Evolutionary conservation across 2,797 vertebrate species (phyloP), one percentile per base, ranked within the genome.

Genomic region (Brachymystax lenok): DNA sequence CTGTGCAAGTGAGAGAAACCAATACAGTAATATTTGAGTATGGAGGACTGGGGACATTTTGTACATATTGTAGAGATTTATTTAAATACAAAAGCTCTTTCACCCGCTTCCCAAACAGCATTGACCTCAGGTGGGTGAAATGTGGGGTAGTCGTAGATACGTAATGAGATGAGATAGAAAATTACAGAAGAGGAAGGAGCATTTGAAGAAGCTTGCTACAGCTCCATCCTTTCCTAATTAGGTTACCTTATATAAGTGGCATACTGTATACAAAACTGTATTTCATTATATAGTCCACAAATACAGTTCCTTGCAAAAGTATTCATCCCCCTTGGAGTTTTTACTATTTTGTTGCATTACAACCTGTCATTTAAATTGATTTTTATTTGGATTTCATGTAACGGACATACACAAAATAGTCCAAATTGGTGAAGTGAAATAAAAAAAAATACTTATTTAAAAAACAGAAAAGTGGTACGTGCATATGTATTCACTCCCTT

Each of bases 1-100:
- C 92, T 91, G 92, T 93, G 92, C 93, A 91, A 90, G 91, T 89
- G 88, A 93, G 83, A 91, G 85, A 91, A 90, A 92, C 86, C 75
- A 88, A 90, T 87, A 91, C 77, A 79, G 82, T 83, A 84, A 92
- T 87, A 88, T 87, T 80, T 83, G 80, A 90, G 77, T 85, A 73
- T 51, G 77, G 80, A 84, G 88, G 87, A 88, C 35, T 8, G 10
- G 56, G 54, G 86, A 88, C 87, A 84, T 88, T 91, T 89, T 90
- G 86, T 90, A 93, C 90, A 93, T 90, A 92, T 85, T 87, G 88
- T 87, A 89, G 87, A 84, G 81, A 85, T 83, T 84, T 76, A 79
- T 79, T 28, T 76, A 83, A 91, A 87, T 88, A 86, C 14, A 86
- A 85, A 87, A 82, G 84, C 79, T 17, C 83, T 85, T 79, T 74